A percentile compares a stretch with the other conserved stretches of the same genome.
Conservation (phyloP, 2,113 vertebrate species). For the Caranx melampygus region DNA sequence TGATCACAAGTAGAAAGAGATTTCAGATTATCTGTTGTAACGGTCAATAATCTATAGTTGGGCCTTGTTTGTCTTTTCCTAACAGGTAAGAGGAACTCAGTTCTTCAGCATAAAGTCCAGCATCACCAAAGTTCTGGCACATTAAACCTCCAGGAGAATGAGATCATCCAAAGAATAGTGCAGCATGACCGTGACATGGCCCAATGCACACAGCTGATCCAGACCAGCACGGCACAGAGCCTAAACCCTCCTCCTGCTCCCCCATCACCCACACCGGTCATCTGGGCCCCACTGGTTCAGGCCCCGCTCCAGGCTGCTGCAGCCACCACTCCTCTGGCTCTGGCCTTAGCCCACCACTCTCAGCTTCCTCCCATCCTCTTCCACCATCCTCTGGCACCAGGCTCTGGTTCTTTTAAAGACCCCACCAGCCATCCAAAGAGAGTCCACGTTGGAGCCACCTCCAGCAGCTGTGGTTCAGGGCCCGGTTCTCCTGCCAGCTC, state of each 20-base stretch:
- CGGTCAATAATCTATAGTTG: not conserved
- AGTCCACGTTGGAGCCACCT: conserved; percentile 72
- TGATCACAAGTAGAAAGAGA: no score
- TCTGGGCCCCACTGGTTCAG: conserved; percentile 96
- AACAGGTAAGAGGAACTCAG: conserved; percentile 95
- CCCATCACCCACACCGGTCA: conserved; percentile 88
- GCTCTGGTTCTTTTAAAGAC: conserved; percentile 83
- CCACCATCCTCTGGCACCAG: conserved; percentile 84
- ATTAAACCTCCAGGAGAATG: conserved; percentile 95
- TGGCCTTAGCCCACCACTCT: conserved; percentile 93
- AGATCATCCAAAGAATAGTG: conserved; percentile 99
- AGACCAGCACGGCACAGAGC: conserved; percentile 75
- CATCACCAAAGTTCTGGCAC: conserved; percentile 96
- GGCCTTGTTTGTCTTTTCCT: conserved; percentile 27
- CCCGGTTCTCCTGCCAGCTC: conserved; percentile 71
- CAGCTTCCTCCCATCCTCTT: conserved; percentile 91
- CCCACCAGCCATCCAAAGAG: conserved; percentile 80
- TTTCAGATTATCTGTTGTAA: not conserved
- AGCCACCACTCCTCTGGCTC: conserved; percentile 93
- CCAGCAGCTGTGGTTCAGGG: conserved; percentile 64
- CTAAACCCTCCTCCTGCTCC: conserved; percentile 70
- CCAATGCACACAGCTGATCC: conserved; percentile 90
- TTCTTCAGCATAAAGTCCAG: conserved; percentile 96
- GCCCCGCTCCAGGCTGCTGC: conserved; percentile 95
- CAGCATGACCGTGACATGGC: conserved; percentile 99